phyloP scores from a whole-genome alignment of 2,113 vertebrate species.

The Strix uralensis region DNA sequence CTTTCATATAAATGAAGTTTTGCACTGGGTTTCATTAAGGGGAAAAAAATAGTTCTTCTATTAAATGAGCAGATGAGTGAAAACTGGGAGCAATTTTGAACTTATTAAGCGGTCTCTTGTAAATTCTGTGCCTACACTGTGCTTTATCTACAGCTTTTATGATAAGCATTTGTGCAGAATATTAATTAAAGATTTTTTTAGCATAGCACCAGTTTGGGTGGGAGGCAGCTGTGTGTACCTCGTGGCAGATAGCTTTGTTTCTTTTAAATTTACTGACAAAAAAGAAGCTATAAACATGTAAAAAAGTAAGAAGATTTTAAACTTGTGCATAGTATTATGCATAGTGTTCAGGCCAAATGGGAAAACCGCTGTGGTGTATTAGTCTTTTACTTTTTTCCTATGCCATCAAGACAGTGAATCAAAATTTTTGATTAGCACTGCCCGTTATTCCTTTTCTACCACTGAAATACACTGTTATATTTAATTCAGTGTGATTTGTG shows the following conservation, averaged over 20 bases:
- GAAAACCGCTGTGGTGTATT: neutral
- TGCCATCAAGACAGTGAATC: neutral
- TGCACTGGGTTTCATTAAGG: neutral
- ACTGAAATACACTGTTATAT: neutral
- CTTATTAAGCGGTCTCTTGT: neutral
- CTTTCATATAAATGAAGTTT: neutral
- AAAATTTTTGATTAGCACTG: neutral
- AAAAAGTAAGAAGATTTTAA: neutral
- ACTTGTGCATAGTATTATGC: too few species aligned
- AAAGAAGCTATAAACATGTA: neutral
- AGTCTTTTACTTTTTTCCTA: neutral
- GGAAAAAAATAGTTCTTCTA: neutral
- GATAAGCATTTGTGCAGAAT: neutral
- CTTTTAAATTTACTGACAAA: neutral
- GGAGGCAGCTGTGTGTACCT: neutral
- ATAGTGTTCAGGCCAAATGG: neutral
- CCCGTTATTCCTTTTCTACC: neutral
- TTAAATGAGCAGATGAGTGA: neutral
- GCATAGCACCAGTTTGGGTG: neutral
- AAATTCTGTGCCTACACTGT: neutral
- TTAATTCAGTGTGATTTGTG: neutral
- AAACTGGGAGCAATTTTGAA: neutral
- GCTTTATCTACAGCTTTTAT: neutral
- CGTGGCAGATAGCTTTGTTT: neutral
- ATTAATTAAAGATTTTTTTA: neutral